Evolutionary conservation across 2,888 invertebrate species (phyloP).

Genomic region (Dasysyrphus tricinctus): DNA sequence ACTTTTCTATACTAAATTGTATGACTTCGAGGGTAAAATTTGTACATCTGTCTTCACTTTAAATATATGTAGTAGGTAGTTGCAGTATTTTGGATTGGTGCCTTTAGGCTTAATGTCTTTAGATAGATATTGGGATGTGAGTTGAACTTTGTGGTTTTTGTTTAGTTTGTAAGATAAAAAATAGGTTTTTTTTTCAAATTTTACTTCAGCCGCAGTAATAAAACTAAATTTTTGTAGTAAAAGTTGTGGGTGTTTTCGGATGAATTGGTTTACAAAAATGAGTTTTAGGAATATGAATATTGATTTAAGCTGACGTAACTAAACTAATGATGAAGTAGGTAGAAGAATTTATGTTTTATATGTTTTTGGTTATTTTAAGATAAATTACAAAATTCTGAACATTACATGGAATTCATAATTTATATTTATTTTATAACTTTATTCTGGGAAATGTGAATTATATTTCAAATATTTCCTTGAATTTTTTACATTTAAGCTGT

Average conservation of each 20-base stretch:
- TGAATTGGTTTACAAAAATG: neutral
- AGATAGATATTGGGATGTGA: conserved; percentile 54
- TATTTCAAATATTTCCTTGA: too few species aligned
- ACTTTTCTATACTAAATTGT: conserved; percentile 24
- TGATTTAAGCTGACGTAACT: neutral
- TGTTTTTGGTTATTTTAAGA: too few species aligned
- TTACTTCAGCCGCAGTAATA: conserved; percentile 49
- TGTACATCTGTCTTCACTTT: conserved; percentile 51
- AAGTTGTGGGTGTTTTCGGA: conserved; percentile 16
- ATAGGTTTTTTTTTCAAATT: neutral
- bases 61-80: conserved; percentile 40
- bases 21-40: conserved; percentile 34
- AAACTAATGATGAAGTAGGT: too few species aligned
- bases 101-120: conserved; percentile 54
- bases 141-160: conserved; percentile 10
- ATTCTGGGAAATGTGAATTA: too few species aligned
- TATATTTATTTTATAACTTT: too few species aligned
- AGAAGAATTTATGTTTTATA: too few species aligned
- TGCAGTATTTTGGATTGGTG: conserved; percentile 48
- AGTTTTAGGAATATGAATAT: neutral
- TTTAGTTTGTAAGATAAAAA: conserved; percentile 6
- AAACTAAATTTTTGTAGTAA: conserved; percentile 20
- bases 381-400: too few species aligned
- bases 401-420: too few species aligned
- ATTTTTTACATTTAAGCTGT: too few species aligned